Evolutionary conservation across 2,888 invertebrate species (phyloP).

Genomic region (Agrochola lychnidis): DNA sequence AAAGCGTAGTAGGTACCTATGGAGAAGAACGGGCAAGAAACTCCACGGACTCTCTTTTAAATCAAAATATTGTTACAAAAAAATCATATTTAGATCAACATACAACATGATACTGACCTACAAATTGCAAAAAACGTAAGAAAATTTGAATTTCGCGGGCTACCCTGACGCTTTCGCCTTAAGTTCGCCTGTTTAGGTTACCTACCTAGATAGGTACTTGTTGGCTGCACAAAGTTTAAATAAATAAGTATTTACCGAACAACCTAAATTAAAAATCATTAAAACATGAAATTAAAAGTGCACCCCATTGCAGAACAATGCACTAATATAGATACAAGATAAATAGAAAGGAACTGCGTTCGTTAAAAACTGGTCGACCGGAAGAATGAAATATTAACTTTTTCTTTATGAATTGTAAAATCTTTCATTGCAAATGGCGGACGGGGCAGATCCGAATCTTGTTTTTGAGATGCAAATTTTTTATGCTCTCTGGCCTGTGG

Average conservation of each 20-base stretch:
- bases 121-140: no score
- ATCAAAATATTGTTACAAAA: no score
- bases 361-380: constrained; percentile 72
- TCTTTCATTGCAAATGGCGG: constrained; percentile 71
- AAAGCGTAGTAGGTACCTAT: no score
- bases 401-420: constrained; percentile 77
- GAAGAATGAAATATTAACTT: constrained; percentile 77
- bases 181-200: not conserved
- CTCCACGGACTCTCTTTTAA: no score
- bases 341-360: constrained; percentile 72
- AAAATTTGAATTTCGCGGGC: no score
- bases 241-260: no score
- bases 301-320: constrained; percentile 58
- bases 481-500: not conserved
- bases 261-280: not conserved
- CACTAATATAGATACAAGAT: constrained; percentile 64
- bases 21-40: no score
- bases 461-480: not conserved
- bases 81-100: no score
- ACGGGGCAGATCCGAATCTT: constrained; percentile 57
- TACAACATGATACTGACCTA: no score
- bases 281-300: constrained; percentile 47
- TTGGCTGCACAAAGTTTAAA: not conserved
- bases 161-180: not conserved
- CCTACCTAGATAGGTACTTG: no score